These are phyloP conservation scores for Microtus pennsylvanicus DNA, from an alignment of 2,113 vertebrate genomes.

Conservation along the genomic window DNA sequence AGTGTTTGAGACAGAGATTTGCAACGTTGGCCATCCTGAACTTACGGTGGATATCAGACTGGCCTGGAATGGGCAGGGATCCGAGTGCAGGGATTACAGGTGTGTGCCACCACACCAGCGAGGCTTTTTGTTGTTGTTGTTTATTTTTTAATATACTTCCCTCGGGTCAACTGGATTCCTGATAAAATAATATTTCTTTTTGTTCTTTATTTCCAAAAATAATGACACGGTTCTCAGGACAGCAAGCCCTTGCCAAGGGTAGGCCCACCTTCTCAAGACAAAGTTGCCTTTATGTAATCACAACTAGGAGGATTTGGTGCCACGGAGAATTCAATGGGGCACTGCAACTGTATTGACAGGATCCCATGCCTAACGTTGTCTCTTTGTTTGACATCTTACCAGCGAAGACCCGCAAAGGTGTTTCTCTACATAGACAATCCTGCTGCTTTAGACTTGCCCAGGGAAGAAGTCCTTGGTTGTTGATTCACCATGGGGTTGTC, in stretches of 20 bases:
- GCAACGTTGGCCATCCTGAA: not conserved
- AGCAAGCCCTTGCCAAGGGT: conserved; percentile 86
- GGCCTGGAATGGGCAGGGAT: not conserved
- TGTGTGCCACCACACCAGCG: not conserved
- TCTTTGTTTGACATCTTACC: conserved; percentile 49
- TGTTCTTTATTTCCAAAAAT: conserved; percentile 76
- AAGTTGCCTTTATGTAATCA: conserved; percentile 89
- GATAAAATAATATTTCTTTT: conserved; percentile 83
- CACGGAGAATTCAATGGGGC: conserved; percentile 82
- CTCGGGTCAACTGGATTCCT: not conserved
- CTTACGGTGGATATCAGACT: not conserved
- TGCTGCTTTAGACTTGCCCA: conserved; percentile 62
- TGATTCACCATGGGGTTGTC: not conserved
- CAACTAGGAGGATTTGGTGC: conserved; percentile 85
- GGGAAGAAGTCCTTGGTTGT: conserved; percentile 28
- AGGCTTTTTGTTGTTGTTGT: not conserved
- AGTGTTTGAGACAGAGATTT: not conserved
- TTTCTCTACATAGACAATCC: conserved; percentile 48
- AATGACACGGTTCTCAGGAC: conserved; percentile 84
- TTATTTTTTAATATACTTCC: not conserved
- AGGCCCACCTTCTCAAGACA: conserved; percentile 89
- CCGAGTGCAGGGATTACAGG: not conserved
- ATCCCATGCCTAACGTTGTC: conserved; percentile 47
- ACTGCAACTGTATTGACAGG: conserved; percentile 78
- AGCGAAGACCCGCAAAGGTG: conserved; percentile 48